Base-by-base conservation (phyloP, 2,888 invertebrate species). In the Phlogophora meticulosa region DNA sequence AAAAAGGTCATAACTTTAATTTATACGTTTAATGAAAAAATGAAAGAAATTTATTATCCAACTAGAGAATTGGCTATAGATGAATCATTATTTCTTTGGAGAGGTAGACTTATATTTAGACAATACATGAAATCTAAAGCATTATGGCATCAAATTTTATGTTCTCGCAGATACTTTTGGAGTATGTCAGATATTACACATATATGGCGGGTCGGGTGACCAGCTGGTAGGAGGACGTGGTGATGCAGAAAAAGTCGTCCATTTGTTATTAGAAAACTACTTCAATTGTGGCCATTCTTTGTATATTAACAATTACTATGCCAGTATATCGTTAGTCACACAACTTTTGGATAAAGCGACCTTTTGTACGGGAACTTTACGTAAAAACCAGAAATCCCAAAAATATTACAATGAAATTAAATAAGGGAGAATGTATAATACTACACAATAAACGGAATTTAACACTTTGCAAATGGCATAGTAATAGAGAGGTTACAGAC, bases 21-120 rank as follows among this genome's bases (percentile, higher is more conserved):
- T 24, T 15, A 68, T 36, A 1, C 48, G 28, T 48, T 60, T 40
- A 56, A 67, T 56, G 42, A 43, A 56, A 56, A 51, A 48, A 52
- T 57, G 10, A 40, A 51, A 52, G 20, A 57, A 38, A 52, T 68
- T 42, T 68, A 62, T 32, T 46, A 63, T 32, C 62, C 62, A 52
- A 55, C 63, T 22, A 53, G 42, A 69, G 53, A 63, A 48, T 34
- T 69, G 34, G 46, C 63, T 24, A 68, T 68, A 46, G 62, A 68
- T 51, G 68, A 68, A 56, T 62, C 62, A 28, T 52, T 68, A 38
- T 28, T 68, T 43, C 57, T 68, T 46, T 68, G 61, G 61, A 62
- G 57, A 58, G 62, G 68, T 36, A 43, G 62, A 57, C 53, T 62
- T 40, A 13, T 10, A 56, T 65, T 65, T 52, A 60, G 48, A 22